These are phyloP conservation scores for Trichogramma pretiosum DNA, from an alignment of 1,140 invertebrate species.

Conservation along the genomic window DNA sequence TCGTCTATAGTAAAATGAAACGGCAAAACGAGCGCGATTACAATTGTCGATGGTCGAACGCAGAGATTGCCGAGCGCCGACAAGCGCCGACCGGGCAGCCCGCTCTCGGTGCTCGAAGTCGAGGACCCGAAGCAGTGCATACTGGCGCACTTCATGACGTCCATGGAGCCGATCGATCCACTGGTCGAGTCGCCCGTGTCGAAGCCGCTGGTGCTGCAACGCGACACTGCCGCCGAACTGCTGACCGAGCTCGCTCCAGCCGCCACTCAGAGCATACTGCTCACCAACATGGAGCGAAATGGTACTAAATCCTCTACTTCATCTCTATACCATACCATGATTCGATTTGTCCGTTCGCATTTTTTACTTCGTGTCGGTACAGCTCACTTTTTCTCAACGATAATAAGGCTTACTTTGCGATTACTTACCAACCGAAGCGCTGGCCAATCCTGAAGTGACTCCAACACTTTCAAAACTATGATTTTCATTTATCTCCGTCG, in stretches of 20 bases:
- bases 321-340: too few relatives aligned
- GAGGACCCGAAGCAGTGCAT: slow-evolving; percentile 81
- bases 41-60: not conserved
- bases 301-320: slow-evolving; percentile 47
- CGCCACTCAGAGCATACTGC: slow-evolving; percentile 63
- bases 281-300: slow-evolving; percentile 81
- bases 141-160: slow-evolving; percentile 79
- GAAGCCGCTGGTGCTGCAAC: slow-evolving; percentile 66
- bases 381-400: too few relatives aligned
- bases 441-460: too few relatives aligned
- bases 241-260: slow-evolving; percentile 65
- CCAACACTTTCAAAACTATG: too few relatives aligned
- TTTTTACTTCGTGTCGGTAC: too few relatives aligned
- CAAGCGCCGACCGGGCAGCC: slow-evolving; percentile 52
- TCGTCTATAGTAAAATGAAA: not conserved
- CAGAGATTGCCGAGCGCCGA: slow-evolving; percentile 46
- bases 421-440: too few relatives aligned
- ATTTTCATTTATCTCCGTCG: too few relatives aligned
- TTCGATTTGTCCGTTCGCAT: too few relatives aligned
- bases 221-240: slow-evolving; percentile 66
- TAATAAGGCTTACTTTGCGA: too few relatives aligned
- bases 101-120: slow-evolving; percentile 70
- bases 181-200: slow-evolving; percentile 72
- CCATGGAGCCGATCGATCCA: slow-evolving; percentile 71
- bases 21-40: not conserved